Evolutionary conservation across 2,797 vertebrate species (phyloP), one percentile per base, ranked within the genome.

Genomic region (Melanotaenia parkinsoni): DNA sequence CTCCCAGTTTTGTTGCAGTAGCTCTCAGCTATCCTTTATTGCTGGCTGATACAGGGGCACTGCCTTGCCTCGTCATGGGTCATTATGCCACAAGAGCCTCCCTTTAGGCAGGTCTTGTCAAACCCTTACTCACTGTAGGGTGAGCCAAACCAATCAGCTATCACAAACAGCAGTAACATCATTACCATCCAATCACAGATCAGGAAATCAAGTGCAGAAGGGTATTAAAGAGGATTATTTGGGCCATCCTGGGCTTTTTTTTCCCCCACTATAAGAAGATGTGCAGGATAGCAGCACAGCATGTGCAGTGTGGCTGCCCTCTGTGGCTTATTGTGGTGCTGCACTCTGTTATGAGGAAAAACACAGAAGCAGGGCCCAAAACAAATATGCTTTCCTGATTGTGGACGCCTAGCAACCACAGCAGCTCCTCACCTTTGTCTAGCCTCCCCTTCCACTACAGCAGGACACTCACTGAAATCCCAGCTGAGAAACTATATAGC

Each of bases 201-300:
- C 64, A 45, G 90, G 72, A 87, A 91, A 93, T 91, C 90, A 88
- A 85, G 79, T 78, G 88, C 94, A 85, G 92, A 91, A 81, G 84
- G 93, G 94, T 90, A 95, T 95, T 94, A 94, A 91, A 77, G 67
- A 86, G 87, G 94, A 95, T 95, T 95, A 95, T 93, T 94, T 88
- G 90, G 89, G 90, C 86, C 89, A 90, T 92, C 87, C 90, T 86
- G 50, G 71, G 60, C 70, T 87, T 80, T 81, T 82, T 81, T 75
- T 3, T 16, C 24, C 53, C 54, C 16, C 84, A 80, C 32, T 70
- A 33, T 47, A 26, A 74, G 81, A 74, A 71, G 85, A 78, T 72
- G 0, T 64, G 61, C 60, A 86, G 43, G 50, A 16, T 58, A 63
- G 14, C 1, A 5, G 60, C 63, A 47, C 72, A 71, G 69, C 18